A percentile compares a stretch with the other conserved stretches of the same genome.
Evolutionary conservation across 2,113 vertebrate genomes (phyloP).

Genomic region (Origma solitaria): DNA sequence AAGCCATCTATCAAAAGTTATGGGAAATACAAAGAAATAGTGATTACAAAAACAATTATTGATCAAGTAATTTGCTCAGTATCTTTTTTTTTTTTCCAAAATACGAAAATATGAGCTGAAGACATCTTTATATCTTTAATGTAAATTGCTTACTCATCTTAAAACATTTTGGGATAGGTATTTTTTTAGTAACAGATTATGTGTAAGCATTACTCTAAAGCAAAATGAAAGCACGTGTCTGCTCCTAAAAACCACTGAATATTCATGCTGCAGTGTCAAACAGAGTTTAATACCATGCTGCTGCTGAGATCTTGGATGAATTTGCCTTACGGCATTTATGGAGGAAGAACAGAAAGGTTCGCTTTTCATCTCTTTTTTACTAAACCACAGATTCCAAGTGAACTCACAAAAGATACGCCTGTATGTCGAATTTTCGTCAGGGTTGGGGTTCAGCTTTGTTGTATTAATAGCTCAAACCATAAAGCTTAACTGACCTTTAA

Average conservation of each 20-base stretch:
- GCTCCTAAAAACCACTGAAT: neutral
- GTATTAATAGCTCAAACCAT: neutral
- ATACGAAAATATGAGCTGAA: neutral
- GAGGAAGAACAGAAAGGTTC: neutral
- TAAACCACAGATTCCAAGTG: neutral
- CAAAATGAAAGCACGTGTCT: neutral
- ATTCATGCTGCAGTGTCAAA: neutral
- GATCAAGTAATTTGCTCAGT: neutral
- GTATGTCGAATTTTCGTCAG: neutral
- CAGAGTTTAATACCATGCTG: conserved; percentile 2
- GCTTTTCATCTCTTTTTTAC: neutral
- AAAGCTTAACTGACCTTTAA: conserved; percentile 29
- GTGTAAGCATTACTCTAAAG: neutral
- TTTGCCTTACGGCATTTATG: neutral
- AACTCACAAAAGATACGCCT: neutral
- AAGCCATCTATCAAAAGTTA: neutral
- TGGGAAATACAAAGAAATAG: conserved; percentile 26
- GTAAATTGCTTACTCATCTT: neutral
- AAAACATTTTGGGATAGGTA: neutral
- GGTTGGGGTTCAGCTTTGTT: neutral
- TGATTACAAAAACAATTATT: neutral
- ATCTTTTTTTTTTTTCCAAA: neutral
- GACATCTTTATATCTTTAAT: neutral
- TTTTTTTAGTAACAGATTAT: neutral
- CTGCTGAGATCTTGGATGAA: neutral